These are phyloP conservation scores for Himalopsyche phryganea DNA, from an alignment of 1,140 invertebrate species.

Conservation along the genomic window DNA sequence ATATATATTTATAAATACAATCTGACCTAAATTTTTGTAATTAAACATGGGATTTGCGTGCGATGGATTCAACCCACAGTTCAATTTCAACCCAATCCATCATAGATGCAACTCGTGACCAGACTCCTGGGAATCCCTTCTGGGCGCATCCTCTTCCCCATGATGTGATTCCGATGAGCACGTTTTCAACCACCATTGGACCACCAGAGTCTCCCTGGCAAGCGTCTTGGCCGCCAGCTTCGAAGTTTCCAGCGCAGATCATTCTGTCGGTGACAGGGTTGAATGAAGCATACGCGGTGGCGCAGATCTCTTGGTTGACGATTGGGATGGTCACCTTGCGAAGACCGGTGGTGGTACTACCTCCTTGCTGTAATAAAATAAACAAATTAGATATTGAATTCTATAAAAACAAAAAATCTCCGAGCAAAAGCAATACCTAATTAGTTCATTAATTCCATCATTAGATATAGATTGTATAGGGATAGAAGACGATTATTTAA, in stretches of 20 bases:
- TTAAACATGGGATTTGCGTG: no score
- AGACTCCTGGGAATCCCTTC: constrained; percentile 57
- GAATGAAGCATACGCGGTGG: constrained; percentile 28
- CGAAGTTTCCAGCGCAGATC: constrained; percentile 54
- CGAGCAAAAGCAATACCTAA: background rate
- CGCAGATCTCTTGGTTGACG: constrained; percentile 35
- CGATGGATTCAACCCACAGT: background rate
- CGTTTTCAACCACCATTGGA: constrained; percentile 34
- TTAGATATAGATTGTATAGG: background rate
- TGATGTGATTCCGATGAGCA: constrained; percentile 47
- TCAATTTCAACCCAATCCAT: constrained; percentile 21
- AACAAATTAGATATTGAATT: background rate
- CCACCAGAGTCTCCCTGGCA: constrained; percentile 42
- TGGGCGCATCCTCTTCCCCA: constrained; percentile 48
- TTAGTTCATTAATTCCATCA: background rate
- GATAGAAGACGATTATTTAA: background rate
- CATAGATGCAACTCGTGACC: constrained; percentile 49
- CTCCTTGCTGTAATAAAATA: constrained; percentile 18
- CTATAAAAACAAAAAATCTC: background rate
- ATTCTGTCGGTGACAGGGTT: constrained; percentile 39
- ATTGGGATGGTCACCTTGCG: constrained; percentile 43
- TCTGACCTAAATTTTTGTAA: no score
- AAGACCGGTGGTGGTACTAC: constrained; percentile 36
- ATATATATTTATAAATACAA: no score
- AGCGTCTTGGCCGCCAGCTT: constrained; percentile 32